A percentile compares a stretch with the other conserved stretches of the same genome.
Evolutionary conservation across 2,113 vertebrate genomes (phyloP).

Genomic region (Pavo muticus): DNA sequence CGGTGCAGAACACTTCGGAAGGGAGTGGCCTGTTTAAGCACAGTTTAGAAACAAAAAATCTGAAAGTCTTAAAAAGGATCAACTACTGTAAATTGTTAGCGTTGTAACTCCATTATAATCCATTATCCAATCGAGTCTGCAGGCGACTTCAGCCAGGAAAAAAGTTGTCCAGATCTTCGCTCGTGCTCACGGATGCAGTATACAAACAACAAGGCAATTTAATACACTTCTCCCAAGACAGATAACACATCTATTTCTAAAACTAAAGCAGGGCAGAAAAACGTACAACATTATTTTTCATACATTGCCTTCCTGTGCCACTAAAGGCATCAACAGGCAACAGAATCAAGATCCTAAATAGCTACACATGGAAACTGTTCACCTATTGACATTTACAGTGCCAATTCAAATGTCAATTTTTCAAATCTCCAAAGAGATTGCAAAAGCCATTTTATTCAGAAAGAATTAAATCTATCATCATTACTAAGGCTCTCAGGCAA

Average conservation of each 20-base stretch:
- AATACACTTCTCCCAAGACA: background rate
- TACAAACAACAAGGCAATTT: background rate
- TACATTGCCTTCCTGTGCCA: background rate
- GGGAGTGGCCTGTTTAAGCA: background rate
- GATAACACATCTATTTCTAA: background rate
- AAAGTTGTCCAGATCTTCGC: background rate
- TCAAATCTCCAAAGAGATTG: background rate
- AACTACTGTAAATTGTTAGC: background rate
- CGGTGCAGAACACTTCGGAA: background rate
- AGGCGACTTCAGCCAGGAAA: background rate
- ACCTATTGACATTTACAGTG: background rate
- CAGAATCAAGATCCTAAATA: background rate
- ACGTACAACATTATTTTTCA: background rate
- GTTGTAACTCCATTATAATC: background rate
- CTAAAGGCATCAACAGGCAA: background rate
- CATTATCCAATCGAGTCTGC: background rate
- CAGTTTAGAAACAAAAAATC: background rate
- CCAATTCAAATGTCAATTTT: background rate
- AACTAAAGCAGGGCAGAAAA: background rate
- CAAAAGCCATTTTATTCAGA: background rate
- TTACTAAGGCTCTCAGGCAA: background rate
- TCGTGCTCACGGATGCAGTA: background rate
- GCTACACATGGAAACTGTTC: background rate
- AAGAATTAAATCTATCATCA: background rate
- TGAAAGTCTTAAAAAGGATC: background rate